Base-by-base conservation (phyloP, 2,113 vertebrate genomes). In the Dascyllus trimaculatus region DNA sequence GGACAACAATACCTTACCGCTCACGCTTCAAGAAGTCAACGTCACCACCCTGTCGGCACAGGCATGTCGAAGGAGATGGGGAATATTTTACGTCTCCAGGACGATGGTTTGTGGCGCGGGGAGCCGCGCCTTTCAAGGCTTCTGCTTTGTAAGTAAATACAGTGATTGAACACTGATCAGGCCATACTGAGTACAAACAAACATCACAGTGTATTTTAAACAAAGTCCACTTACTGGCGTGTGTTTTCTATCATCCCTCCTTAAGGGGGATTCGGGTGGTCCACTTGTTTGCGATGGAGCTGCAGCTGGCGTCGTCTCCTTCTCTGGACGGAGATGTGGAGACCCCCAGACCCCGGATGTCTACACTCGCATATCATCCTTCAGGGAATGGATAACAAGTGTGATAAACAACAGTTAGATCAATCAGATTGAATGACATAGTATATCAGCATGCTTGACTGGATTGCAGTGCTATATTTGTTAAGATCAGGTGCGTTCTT, bases 221-320 rank as follows among this genome's bases (percentile, higher is more conserved):
- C 2, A 58, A n/a, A 43, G 15, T 21, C 15, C 17, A 54, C 29
- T 61, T 35, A n/a, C 7, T 26, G 22, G 35, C 51, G 48, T 21
- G 11, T 40, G 2, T 43, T 22, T 52, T 24, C 4, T 21, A 15
- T 54, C 19, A 29, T n/a, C 58, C 29, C 15, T 84, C 17, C 64
- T 75, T 29, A 82, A 97, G 97, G 96, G 96, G 0, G 96, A 98
- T 85, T 98, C 97, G 0, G 96, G 96, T 0, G 96, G 96, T 0
- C 96, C 96, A 0, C 56, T 97, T 87, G 91, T 98, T 0, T 98
- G 97, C 75, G 79, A 89, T 0, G 89, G 92, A 0, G 60, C 89
- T 18, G 85, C 92, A 3, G 94, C 96, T 0, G 97, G 97, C 0
- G 73, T 98, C 0, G 93, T 97, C n/a, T 97, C 97, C 67, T 98